Conservation (phyloP, 2,797 vertebrate genomes). For the Halcyon chelicuti region DNA sequence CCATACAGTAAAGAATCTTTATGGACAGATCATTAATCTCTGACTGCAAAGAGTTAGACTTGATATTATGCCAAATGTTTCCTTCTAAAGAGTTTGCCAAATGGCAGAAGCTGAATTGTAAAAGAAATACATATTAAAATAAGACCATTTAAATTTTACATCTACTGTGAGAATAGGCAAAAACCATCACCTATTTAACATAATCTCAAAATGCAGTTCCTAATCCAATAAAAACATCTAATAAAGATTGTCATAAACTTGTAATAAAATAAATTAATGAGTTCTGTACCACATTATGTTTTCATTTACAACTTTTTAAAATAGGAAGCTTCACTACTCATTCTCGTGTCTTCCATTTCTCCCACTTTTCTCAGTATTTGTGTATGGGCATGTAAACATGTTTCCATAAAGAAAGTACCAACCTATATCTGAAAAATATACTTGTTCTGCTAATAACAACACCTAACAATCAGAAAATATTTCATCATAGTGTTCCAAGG, state of each 20-base stretch:
- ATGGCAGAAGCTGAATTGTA: conserved; percentile 11
- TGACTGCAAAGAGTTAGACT: conserved; percentile 31
- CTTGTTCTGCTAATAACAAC: neutral
- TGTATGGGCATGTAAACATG: neutral
- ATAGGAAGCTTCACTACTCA: neutral
- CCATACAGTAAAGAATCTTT: conserved; percentile 40
- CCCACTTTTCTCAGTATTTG: neutral
- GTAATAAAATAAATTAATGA: conserved; percentile 54
- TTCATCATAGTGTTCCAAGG: neutral
- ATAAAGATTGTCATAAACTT: conserved; percentile 39
- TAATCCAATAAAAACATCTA: conserved; percentile 40
- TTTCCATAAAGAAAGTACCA: neutral
- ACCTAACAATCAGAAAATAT: neutral
- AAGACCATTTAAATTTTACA: conserved; percentile 47
- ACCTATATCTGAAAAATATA: neutral
- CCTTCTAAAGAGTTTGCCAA: conserved; percentile 34
- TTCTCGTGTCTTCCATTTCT: conserved; percentile 4
- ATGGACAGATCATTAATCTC: conserved; percentile 52
- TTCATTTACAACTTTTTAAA: conserved; percentile 60
- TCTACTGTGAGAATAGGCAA: conserved; percentile 47
- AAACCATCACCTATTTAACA: neutral
- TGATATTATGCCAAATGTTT: conserved; percentile 58
- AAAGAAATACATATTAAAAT: conserved; percentile 45
- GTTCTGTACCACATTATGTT: conserved; percentile 24
- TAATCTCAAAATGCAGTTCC: conserved; percentile 39